Conservation (phyloP, 2,797 vertebrate genomes). For the Hephaestus fuliginosus region DNA sequence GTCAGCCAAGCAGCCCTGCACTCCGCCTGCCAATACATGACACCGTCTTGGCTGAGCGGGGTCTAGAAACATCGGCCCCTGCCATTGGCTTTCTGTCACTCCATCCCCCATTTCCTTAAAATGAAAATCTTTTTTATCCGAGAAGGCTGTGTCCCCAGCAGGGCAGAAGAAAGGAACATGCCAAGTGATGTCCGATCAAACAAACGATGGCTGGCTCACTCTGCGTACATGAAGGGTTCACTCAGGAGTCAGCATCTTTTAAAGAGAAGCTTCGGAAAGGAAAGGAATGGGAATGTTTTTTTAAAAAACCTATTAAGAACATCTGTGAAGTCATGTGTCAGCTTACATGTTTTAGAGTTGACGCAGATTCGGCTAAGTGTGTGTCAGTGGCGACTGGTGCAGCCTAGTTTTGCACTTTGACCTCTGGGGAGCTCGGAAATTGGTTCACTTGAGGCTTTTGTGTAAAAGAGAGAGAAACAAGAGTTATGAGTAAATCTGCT, state of each 20-base stretch:
- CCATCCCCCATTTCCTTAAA: constrained; percentile 24
- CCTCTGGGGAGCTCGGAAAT: constrained; percentile 1
- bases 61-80: constrained; percentile 51
- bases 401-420: constrained; percentile 14
- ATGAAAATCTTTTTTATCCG: constrained; percentile 47
- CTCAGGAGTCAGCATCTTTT: constrained; percentile 45
- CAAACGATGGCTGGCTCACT: constrained; percentile 51
- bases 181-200: constrained; percentile 59
- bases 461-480: constrained; percentile 21
- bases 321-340: constrained; percentile 6
- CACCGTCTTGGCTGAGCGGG: constrained; percentile 64
- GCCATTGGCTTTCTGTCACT: constrained; percentile 46
- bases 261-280: constrained; percentile 11
- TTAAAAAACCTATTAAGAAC: constrained; percentile 17
- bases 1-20: constrained; percentile 55
- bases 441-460: constrained; percentile 1
- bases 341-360: neutral
- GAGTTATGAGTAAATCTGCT: constrained; percentile 5
- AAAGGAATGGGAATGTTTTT: constrained; percentile 18
- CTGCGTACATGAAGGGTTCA: constrained; percentile 48
- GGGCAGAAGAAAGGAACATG: constrained; percentile 40
- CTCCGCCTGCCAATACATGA: constrained; percentile 67
- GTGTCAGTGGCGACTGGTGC: neutral
- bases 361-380: constrained; percentile 4
- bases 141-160: constrained; percentile 47